Percentiles rank a stretch among this genome's conserved stretches.
Conservation (phyloP, 1,140 invertebrate genomes). For the Periplaneta americana region DNA sequence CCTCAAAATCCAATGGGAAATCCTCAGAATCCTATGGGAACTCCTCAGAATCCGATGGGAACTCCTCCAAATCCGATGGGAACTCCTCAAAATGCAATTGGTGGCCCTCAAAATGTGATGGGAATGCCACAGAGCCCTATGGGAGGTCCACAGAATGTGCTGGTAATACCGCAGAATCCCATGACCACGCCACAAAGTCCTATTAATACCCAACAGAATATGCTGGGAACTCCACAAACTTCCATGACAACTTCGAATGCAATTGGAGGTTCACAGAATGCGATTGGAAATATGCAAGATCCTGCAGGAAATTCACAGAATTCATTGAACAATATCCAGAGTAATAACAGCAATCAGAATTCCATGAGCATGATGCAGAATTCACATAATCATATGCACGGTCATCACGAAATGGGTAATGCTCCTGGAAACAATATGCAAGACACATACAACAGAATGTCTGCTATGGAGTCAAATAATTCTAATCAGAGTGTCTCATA, state of each 20-base stretch:
- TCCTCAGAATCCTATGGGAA: slow-evolving; percentile 1
- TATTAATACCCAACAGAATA: background rate
- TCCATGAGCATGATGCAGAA: background rate
- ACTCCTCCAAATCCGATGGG: slow-evolving; percentile 1
- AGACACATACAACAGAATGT: background rate
- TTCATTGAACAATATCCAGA: background rate
- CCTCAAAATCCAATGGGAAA: background rate
- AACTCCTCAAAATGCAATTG: background rate
- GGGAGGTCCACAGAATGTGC: background rate
- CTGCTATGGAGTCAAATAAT: background rate
- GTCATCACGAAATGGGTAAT: background rate
- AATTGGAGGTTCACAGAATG: background rate
- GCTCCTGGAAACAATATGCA: background rate
- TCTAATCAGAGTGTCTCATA: background rate
- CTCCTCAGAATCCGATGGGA: background rate
- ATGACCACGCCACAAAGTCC: background rate
- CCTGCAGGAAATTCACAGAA: background rate
- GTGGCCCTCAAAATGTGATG: background rate
- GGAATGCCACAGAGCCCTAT: background rate
- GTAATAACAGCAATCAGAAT: background rate
- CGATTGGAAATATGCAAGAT: background rate
- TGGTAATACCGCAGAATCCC: background rate
- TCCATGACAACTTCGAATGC: background rate
- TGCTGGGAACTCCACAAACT: background rate
- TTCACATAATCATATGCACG: background rate